A percentile compares a stretch with the other conserved stretches of the same genome.
These are phyloP conservation scores for Brachionus asplanchnoidis DNA, from an alignment of 1,140 invertebrate species.

Conservation along the genomic window DNA sequence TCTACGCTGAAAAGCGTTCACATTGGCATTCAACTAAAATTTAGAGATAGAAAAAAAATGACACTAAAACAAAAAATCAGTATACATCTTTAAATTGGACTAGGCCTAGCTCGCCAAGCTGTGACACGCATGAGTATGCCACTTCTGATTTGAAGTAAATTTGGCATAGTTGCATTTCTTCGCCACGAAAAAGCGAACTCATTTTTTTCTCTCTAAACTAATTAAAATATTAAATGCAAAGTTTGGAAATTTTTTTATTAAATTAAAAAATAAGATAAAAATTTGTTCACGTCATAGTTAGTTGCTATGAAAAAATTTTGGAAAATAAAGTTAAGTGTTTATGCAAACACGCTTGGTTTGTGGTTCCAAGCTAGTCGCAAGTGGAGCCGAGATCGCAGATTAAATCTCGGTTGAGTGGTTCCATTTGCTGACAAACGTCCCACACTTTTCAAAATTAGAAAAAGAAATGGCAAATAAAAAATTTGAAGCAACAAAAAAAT, in stretches of 20 bases:
- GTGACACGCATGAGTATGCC: conserved; percentile 79
- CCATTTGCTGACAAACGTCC: neutral
- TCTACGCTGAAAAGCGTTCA: conserved; percentile 61
- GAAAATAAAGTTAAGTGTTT: neutral
- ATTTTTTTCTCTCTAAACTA: neutral
- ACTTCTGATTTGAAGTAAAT: conserved; percentile 84
- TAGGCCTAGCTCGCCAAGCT: conserved; percentile 78
- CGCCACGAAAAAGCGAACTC: conserved; percentile 71
- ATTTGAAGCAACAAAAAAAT: neutral
- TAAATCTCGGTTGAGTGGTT: neutral
- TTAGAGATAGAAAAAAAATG: neutral
- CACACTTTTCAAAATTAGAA: neutral
- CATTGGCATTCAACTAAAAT: conserved; percentile 47
- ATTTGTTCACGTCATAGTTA: neutral
- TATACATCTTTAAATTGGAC: conserved; percentile 75
- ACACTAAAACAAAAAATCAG: neutral
- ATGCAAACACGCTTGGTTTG: neutral
- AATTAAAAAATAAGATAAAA: neutral
- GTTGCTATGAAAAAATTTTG: neutral
- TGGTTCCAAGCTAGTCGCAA: neutral
- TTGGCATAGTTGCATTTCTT: conserved; percentile 81
- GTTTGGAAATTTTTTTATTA: conserved; percentile 23
- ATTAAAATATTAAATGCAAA: neutral
- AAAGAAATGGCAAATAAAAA: neutral
- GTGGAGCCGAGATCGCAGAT: neutral